phyloP scores from a whole-genome alignment of 2,113 vertebrate genomes.

The Hemibagrus wyckioides region DNA sequence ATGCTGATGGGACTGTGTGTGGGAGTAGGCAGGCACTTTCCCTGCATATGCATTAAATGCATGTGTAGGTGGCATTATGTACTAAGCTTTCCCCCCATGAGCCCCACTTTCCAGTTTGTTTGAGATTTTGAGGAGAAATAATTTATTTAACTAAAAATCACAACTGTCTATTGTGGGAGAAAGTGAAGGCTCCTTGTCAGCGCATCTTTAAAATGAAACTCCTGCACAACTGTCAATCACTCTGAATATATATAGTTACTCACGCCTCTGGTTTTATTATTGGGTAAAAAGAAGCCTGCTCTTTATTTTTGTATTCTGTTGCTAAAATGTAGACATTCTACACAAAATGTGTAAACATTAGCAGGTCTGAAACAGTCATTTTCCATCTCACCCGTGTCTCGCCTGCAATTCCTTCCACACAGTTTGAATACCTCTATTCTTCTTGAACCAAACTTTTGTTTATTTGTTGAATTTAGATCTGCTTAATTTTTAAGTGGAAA shows the following conservation, averaged over 20 bases:
- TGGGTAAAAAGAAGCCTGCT: not conserved
- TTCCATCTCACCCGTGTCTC: too few relatives aligned
- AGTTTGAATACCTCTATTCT: too few relatives aligned
- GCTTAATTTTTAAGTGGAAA: not conserved
- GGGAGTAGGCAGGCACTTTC: not conserved
- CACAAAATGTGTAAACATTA: not conserved
- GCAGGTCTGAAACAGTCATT: not conserved
- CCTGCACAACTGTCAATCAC: not conserved
- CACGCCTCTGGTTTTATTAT: not conserved
- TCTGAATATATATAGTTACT: not conserved
- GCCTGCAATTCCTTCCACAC: too few relatives aligned
- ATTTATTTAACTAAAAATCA: not conserved
- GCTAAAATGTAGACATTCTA: not conserved
- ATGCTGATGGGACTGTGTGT: slow-evolving; percentile 4
- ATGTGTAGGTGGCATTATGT: not conserved
- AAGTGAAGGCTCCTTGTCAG: not conserved
- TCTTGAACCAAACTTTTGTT: too few relatives aligned
- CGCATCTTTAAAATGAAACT: not conserved
- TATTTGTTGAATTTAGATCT: not conserved
- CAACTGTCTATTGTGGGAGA: not conserved
- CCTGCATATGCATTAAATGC: not conserved
- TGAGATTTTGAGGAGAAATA: not conserved
- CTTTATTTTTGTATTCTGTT: not conserved
- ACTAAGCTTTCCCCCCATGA: not conserved
- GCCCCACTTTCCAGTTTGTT: not conserved